Evolutionary conservation across 2,113 vertebrate species (phyloP).

Genomic region (Scartelaos histophorus): DNA sequence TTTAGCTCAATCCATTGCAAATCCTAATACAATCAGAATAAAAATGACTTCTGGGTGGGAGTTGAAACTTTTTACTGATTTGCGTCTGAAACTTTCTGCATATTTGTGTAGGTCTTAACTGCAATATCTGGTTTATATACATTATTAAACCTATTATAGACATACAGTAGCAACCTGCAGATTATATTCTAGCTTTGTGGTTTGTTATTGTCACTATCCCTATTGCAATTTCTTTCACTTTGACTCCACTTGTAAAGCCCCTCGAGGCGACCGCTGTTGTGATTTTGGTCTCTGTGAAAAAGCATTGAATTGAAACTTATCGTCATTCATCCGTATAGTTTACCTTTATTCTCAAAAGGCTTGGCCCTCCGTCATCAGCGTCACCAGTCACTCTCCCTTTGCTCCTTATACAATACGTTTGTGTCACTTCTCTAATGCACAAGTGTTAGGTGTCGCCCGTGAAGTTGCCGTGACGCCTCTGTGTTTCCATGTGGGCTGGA

Average conservation of each 20-base stretch:
- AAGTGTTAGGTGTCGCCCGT: slow-evolving; percentile 34
- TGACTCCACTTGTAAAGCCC: too few species aligned
- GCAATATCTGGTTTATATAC: background rate
- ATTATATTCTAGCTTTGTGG: background rate
- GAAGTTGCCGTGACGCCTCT: slow-evolving; percentile 47
- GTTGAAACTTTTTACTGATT: too few species aligned
- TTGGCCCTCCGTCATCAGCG: slow-evolving; percentile 10
- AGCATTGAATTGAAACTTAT: too few species aligned
- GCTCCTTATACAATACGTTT: background rate
- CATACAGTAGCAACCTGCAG: background rate
- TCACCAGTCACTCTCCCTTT: slow-evolving; percentile 15
- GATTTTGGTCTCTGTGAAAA: too few species aligned
- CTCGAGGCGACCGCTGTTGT: too few species aligned
- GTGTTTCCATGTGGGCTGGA: slow-evolving; percentile 62
- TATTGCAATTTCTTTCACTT: background rate
- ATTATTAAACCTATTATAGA: background rate
- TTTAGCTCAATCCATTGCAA: too few species aligned
- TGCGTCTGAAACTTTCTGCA: background rate
- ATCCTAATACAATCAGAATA: too few species aligned
- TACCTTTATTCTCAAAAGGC: background rate
- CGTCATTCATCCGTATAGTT: background rate
- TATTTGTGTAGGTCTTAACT: background rate
- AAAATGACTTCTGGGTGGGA: too few species aligned
- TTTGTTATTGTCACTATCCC: background rate
- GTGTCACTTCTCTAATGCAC: slow-evolving; percentile 20